phyloP scores from a whole-genome alignment of 23 tunicate species.

The Halocynthia roretzi region DNA sequence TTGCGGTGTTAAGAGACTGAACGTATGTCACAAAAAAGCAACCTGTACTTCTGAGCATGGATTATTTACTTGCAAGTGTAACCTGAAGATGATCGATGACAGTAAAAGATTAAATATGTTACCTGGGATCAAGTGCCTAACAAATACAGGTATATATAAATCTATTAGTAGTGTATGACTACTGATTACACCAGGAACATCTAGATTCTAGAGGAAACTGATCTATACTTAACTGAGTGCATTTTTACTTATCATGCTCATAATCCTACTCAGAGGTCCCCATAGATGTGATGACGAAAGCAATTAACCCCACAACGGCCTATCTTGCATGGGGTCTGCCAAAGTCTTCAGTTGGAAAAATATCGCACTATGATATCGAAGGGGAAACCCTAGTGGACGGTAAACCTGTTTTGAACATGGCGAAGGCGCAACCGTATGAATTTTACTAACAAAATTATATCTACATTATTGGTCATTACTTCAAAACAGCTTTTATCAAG shows the following conservation, averaged over 20 bases:
- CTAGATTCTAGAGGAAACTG: neutral
- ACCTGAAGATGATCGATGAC: conserved; percentile 15
- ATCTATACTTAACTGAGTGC: neutral
- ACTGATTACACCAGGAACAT: neutral
- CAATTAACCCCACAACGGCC: conserved; percentile 41
- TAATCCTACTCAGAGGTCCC: conserved; percentile 27
- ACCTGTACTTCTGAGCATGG: conserved; percentile 31
- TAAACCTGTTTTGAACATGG: neutral
- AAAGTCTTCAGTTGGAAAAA: conserved; percentile 22
- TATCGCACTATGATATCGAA: conserved; percentile 35
- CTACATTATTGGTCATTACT: neutral
- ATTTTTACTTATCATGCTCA: neutral
- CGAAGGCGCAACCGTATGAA: conserved; percentile 16
- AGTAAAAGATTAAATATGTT: neutral
- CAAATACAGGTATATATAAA: conserved; percentile 38
- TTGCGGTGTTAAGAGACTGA: neutral
- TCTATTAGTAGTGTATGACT: neutral
- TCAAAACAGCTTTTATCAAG: neutral
- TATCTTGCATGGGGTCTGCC: conserved; percentile 37
- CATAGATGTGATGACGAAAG: conserved; percentile 24
- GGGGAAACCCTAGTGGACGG: conserved; percentile 24
- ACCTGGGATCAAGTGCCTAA: conserved; percentile 38
- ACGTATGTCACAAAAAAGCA: conserved; percentile 22
- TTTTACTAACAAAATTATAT: neutral
- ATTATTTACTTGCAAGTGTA: conserved; percentile 44